Conservation (phyloP, 2,888 invertebrate genomes). For the Sesamia inferens region DNA sequence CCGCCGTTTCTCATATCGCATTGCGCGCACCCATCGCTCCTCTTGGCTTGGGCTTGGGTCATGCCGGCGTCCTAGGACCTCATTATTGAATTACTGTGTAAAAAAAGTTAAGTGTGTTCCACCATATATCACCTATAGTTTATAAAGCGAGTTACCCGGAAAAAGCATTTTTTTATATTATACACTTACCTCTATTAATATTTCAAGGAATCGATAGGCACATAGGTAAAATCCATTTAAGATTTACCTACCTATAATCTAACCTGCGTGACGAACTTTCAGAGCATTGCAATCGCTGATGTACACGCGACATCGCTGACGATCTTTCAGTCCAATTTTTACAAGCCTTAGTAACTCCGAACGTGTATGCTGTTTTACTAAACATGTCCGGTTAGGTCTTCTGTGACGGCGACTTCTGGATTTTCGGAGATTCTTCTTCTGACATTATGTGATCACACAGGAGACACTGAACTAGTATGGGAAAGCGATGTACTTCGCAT, state of each 20-base stretch:
- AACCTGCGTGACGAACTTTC: too few species aligned
- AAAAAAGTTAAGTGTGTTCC: constrained; percentile 62
- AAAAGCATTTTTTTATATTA: constrained; percentile 47
- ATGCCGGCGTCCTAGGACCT: constrained; percentile 65
- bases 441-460: too few species aligned
- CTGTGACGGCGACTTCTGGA: too few species aligned
- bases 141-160: constrained; percentile 87
- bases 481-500: not conserved
- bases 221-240: too few species aligned
- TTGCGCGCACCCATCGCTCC: constrained; percentile 66
- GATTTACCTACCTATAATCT: too few species aligned
- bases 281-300: too few species aligned
- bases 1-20: constrained; percentile 65
- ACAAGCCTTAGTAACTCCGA: not conserved
- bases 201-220: not conserved
- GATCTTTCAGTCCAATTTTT: not conserved
- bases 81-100: constrained; percentile 75
- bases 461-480: not conserved
- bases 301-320: not conserved
- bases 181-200: not conserved
- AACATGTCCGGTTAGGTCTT: too few species aligned
- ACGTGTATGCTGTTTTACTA: not conserved
- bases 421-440: too few species aligned
- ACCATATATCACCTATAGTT: constrained; percentile 71
- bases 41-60: constrained; percentile 66